These are phyloP conservation scores for Cantharis nigra DNA, from an alignment of 2,888 invertebrate species.

Conservation along the genomic window DNA sequence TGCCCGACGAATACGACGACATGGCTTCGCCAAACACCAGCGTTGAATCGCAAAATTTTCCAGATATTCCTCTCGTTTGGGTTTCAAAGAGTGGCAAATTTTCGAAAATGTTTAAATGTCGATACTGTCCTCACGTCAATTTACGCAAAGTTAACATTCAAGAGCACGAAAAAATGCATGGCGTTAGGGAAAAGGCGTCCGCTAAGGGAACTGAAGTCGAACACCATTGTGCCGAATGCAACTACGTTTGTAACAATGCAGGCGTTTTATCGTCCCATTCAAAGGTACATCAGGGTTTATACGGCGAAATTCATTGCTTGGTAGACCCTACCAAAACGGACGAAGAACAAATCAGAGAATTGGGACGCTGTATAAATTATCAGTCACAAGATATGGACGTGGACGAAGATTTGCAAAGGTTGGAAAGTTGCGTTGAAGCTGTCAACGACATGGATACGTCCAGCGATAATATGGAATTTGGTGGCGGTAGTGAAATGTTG, in stretches of 20 bases:
- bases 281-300: slow-evolving; percentile 74
- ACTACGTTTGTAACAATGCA: slow-evolving; percentile 76
- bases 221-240: slow-evolving; percentile 76
- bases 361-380: slow-evolving; percentile 44
- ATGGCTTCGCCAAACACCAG: slow-evolving; percentile 32
- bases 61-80: slow-evolving; percentile 76
- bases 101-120: slow-evolving; percentile 83
- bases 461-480: slow-evolving; percentile 1
- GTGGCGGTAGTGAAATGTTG: slow-evolving; percentile 25
- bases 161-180: slow-evolving; percentile 84
- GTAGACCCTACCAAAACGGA: slow-evolving; percentile 69
- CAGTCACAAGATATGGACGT: slow-evolving; percentile 26
- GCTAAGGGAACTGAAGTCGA: slow-evolving; percentile 57
- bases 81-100: slow-evolving; percentile 74
- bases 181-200: slow-evolving; percentile 50
- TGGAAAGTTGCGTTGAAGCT: slow-evolving; percentile 48
- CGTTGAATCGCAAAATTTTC: slow-evolving; percentile 58
- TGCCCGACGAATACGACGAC: slow-evolving; percentile 49
- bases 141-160: slow-evolving; percentile 78
- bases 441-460: slow-evolving; percentile 34
- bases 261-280: slow-evolving; percentile 72
- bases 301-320: slow-evolving; percentile 72
- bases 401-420: slow-evolving; percentile 40
- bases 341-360: slow-evolving; percentile 66
- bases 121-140: slow-evolving; percentile 83